These are phyloP conservation scores for Synergus umbraculus DNA, from an alignment of 2,888 invertebrate genomes.

Conservation along the genomic window DNA sequence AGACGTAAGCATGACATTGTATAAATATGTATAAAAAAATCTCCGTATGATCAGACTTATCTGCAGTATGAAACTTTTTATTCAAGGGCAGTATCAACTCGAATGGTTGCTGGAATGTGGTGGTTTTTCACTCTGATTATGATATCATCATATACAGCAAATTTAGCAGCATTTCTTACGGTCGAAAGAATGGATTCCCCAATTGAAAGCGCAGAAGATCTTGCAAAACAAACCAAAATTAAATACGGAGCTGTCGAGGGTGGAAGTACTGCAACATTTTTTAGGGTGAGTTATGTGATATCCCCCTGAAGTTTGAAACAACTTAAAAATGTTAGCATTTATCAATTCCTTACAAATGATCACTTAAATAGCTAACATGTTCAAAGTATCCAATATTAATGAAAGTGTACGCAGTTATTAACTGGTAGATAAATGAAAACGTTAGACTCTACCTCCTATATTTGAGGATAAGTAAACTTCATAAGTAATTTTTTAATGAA, in stretches of 20 bases:
- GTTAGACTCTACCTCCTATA: too few species aligned
- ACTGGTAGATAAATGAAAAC: too few species aligned
- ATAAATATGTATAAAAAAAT: too few species aligned
- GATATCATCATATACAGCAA: conserved; percentile 96
- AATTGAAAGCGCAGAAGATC: conserved; percentile 94
- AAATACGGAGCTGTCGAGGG: conserved; percentile 95
- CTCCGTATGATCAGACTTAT: not conserved
- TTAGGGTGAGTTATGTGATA: conserved; percentile 82
- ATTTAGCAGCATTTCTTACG: conserved; percentile 95
- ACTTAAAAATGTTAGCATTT: too few species aligned
- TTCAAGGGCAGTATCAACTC: conserved; percentile 90
- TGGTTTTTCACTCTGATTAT: conserved; percentile 96
- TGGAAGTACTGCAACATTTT: conserved; percentile 95
- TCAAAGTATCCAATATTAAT: too few species aligned
- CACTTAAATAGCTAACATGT: too few species aligned
- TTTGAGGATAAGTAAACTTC: too few species aligned
- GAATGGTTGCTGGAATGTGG: conserved; percentile 93
- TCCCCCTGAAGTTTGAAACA: too few species aligned
- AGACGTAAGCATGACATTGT: too few species aligned
- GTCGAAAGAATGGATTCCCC: conserved; percentile 93
- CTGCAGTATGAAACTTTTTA: conserved; percentile 51
- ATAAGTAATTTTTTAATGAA: too few species aligned
- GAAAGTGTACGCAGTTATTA: too few species aligned
- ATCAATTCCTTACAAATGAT: too few species aligned
- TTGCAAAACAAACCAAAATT: conserved; percentile 95